Evolutionary conservation across 2,797 vertebrate genomes (phyloP).

Genomic region (Anguilla megastoma): DNA sequence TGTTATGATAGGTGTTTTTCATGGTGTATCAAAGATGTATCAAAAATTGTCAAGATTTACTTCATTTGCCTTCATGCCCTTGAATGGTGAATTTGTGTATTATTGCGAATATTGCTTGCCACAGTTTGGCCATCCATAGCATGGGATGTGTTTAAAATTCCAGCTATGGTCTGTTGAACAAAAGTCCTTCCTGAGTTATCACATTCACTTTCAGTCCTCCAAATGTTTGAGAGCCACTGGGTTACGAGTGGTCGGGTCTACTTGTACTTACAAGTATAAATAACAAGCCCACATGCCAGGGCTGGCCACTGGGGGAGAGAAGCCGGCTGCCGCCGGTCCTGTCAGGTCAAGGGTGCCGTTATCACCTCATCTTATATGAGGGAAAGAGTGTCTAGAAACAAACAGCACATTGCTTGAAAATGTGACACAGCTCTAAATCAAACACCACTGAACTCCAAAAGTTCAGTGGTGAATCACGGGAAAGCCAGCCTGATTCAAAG

Average conservation of each 20-base stretch:
- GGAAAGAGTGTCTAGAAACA: slow-evolving; percentile 12
- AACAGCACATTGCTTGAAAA: slow-evolving; percentile 14
- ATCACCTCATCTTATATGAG: slow-evolving; percentile 18
- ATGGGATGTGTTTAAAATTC: not conserved
- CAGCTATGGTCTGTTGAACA: not conserved
- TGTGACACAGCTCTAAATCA: not conserved
- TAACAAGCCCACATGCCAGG: not conserved
- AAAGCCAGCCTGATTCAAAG: not conserved
- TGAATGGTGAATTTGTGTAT: not conserved
- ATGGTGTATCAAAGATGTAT: not conserved
- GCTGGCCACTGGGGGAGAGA: not conserved
- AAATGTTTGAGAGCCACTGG: not conserved
- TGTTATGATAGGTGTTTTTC: not conserved
- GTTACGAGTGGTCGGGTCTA: not conserved
- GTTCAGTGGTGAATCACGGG: slow-evolving; percentile 11
- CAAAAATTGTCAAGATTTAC: not conserved
- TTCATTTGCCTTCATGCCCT: not conserved
- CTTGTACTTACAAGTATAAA: slow-evolving; percentile 9
- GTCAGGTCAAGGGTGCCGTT: not conserved
- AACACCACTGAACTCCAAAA: not conserved
- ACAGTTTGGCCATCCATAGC: too few species aligned
- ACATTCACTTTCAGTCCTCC: not conserved
- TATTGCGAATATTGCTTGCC: too few species aligned
- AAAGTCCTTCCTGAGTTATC: not conserved
- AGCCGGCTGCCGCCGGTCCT: not conserved